These are phyloP conservation scores for Stenurella melanura DNA, from an alignment of 2,888 invertebrate species.

Conservation along the genomic window DNA sequence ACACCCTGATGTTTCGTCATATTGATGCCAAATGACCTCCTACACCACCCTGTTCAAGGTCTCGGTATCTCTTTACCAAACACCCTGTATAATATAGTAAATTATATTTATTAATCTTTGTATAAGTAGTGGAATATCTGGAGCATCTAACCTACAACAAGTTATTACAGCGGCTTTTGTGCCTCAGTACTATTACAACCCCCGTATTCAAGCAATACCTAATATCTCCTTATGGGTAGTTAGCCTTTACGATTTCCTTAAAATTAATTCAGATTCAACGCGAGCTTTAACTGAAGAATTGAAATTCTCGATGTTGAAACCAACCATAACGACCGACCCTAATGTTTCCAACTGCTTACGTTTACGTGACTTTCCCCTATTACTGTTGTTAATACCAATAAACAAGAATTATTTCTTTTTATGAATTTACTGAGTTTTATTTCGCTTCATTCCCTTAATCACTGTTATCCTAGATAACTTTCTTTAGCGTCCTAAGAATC, in stretches of 20 bases:
- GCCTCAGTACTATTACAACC: background rate
- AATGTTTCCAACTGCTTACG: background rate
- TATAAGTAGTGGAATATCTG: no score
- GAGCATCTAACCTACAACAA: no score
- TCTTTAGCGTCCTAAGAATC: background rate
- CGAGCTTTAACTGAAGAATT: background rate
- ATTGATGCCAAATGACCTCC: no score
- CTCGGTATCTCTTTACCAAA: no score
- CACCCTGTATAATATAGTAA: no score
- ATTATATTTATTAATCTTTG: no score
- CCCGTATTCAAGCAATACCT: background rate
- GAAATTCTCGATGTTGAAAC: background rate
- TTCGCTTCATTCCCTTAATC: background rate
- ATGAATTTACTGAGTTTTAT: background rate
- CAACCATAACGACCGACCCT: background rate
- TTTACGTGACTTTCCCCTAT: background rate
- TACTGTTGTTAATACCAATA: background rate
- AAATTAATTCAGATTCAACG: background rate
- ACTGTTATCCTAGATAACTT: conserved; percentile 7
- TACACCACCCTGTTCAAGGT: no score
- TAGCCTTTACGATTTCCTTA: background rate
- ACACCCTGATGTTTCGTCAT: no score
- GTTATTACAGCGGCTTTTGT: no score
- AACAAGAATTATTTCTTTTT: background rate
- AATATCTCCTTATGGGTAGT: background rate